phyloP scores from a whole-genome alignment of 2,797 vertebrate genomes.

The Botia almorhae region DNA sequence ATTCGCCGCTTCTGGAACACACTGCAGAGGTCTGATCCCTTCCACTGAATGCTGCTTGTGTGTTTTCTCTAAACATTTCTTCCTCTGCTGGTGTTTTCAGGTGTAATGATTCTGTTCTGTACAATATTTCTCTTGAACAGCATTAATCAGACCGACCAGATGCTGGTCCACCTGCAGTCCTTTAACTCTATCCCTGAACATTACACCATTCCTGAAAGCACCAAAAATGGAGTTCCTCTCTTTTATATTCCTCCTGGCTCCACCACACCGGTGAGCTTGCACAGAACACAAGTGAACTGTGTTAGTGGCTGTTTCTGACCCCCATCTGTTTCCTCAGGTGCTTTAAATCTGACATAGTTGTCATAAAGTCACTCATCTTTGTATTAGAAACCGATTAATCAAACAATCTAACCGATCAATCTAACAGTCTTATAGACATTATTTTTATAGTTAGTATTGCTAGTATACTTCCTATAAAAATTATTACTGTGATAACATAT shows the following conservation, averaged over 20 bases:
- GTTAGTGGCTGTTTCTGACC: neutral
- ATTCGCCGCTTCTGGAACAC: slow-evolving; percentile 99
- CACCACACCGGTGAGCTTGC: slow-evolving; percentile 85
- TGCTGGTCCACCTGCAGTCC: slow-evolving; percentile 96
- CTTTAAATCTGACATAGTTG: no score
- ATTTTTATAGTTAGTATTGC: no score
- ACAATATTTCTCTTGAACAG: slow-evolving; percentile 70
- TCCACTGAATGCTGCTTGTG: neutral
- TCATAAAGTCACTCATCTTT: no score
- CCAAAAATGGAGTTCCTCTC: slow-evolving; percentile 95
- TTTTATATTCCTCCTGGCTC: slow-evolving; percentile 98
- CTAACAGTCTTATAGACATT: no score
- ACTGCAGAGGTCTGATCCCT: slow-evolving; percentile 85
- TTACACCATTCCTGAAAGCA: slow-evolving; percentile 97
- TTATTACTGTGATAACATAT: no score
- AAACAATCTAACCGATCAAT: no score
- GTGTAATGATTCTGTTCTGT: neutral
- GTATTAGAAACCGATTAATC: no score
- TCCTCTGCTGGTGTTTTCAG: neutral
- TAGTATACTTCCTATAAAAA: no score
- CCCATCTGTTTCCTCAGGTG: no score
- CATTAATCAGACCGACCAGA: slow-evolving; percentile 98
- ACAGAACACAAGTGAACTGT: neutral
- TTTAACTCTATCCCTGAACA: slow-evolving; percentile 96
- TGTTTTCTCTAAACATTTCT: neutral